These are phyloP conservation scores for Onthophagus sagittarius DNA, from an alignment of 2,888 invertebrate species.

Conservation along the genomic window DNA sequence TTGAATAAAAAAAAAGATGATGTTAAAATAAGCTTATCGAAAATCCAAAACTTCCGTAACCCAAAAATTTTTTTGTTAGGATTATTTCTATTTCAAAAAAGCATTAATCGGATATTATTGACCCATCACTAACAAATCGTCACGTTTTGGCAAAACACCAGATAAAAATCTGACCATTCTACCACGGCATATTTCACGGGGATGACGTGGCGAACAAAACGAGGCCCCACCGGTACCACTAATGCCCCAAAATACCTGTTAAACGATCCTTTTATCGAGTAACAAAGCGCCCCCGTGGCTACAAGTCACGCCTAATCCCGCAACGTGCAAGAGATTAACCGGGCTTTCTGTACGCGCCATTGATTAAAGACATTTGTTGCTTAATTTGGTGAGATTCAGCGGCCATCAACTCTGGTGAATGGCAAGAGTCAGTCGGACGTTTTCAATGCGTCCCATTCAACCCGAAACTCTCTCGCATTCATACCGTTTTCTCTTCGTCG, in stretches of 20 bases:
- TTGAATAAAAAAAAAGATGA: neutral
- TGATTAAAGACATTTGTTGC: conserved; percentile 47
- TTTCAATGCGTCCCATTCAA: conserved; percentile 27
- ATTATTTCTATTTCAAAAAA: neutral
- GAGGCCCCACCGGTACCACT: conserved; percentile 29
- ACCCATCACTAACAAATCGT: neutral
- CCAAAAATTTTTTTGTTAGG: neutral
- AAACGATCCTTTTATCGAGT: conserved; percentile 40
- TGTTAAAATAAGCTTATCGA: neutral
- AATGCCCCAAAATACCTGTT: conserved; percentile 43
- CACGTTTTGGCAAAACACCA: conserved; percentile 8
- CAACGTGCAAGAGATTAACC: conserved; percentile 42
- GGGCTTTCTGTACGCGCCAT: conserved; percentile 40
- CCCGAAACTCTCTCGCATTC: conserved; percentile 23
- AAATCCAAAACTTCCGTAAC: neutral
- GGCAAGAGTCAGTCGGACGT: conserved; percentile 37
- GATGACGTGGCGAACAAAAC: conserved; percentile 28
- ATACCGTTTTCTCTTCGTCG: neutral
- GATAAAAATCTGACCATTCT: conserved; percentile 7
- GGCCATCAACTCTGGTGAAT: conserved; percentile 34
- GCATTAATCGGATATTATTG: neutral
- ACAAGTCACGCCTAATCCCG: conserved; percentile 40
- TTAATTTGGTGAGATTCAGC: conserved; percentile 44
- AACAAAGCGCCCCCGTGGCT: conserved; percentile 38
- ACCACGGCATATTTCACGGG: neutral